phyloP scores from a whole-genome alignment of 2,797 vertebrate genomes.

The Rhinella marina region DNA sequence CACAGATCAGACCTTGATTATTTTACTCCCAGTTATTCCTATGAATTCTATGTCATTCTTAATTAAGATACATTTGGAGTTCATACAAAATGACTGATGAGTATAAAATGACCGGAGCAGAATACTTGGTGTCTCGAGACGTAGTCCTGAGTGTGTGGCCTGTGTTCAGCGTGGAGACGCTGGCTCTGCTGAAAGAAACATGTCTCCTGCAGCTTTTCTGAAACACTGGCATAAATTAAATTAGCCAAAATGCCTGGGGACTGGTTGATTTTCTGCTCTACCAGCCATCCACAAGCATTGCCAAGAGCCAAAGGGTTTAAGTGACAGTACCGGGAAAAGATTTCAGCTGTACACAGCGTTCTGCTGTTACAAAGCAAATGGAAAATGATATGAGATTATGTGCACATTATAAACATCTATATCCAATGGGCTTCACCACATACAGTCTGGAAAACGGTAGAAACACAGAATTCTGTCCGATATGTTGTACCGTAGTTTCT shows the following conservation, averaged over 20 bases:
- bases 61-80: neutral
- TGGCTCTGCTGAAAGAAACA: conserved; percentile 36
- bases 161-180: neutral
- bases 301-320: conserved; percentile 55
- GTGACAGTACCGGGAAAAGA: conserved; percentile 43
- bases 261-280: conserved; percentile 60
- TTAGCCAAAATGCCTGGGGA: conserved; percentile 53
- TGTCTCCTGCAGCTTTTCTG: conserved; percentile 47
- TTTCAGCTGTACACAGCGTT: conserved; percentile 62
- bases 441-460: neutral
- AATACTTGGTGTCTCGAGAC: neutral
- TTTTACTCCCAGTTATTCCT: neutral
- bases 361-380: conserved; percentile 27
- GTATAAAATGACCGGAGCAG: neutral
- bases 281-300: conserved; percentile 52
- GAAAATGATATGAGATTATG: conserved; percentile 30
- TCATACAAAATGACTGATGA: neutral
- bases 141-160: conserved; percentile 7
- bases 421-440: conserved; percentile 10
- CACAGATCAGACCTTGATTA: neutral
- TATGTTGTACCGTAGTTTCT: neutral
- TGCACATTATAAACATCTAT: conserved; percentile 7
- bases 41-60: neutral
- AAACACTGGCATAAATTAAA: conserved; percentile 56
- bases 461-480: neutral